Evolutionary conservation across 2,888 invertebrate species (phyloP), one percentile per base, ranked within the genome.

Genomic region (Priapulus caudatus): DNA sequence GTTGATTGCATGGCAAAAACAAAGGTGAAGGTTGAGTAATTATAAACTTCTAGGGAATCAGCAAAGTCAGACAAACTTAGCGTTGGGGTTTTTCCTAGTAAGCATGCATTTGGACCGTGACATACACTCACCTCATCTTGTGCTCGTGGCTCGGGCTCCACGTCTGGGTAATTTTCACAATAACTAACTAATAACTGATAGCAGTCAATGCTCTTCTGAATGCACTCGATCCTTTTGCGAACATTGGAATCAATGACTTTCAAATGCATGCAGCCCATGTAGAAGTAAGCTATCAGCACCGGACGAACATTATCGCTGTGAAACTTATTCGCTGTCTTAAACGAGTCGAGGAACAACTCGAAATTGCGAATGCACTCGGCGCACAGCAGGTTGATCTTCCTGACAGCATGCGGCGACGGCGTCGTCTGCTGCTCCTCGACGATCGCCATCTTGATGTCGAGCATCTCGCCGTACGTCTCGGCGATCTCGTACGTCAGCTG

Each of bases 401-500:
- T 78, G 5, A 86, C 68, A 4, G 79, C 77, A 56, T 84, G 81
- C 0, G 82, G 78, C 1, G 79, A 77, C 0, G 84, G 82, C 53
- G 76, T 73, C 52, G 4, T 54, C 3, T 61, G 60, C 4, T 61
- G 59, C 23, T 64, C 61, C 54, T 70, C 67, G 4, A 68, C 52
- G 15, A 66, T 63, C 2, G 68, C 64, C 18, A 71, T 50, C 70
- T 92, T 92, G n/a, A 88, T 81, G 58, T 89, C 84, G n/a, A 89
- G 71, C 63, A 93, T 84, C 47, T 84, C 82, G 0, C 80, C 79
- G 61, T 86, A 85, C 0, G 80, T 63, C 81, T 86, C 83, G 0
- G 84, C 92, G 0, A 91, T 75, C 66, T 91, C 90, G 65, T 81
- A 86, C 83, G 89, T 86, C 43, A 91, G 75, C 66, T 87, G 83